Evolutionary conservation across 2,113 vertebrate species (phyloP), one percentile per base, ranked within the genome.

Genomic region (Eptesicus fuscus): DNA sequence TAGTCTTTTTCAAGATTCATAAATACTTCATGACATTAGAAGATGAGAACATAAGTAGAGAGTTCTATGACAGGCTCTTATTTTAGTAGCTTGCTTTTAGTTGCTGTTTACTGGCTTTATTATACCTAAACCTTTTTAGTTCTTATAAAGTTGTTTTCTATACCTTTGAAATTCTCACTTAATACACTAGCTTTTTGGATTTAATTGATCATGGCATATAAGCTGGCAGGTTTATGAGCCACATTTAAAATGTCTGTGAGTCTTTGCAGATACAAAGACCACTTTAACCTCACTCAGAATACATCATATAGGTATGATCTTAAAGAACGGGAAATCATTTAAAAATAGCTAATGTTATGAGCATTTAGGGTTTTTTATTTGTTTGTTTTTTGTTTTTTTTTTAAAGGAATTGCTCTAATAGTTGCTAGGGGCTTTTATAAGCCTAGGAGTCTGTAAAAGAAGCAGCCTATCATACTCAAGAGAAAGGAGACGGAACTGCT

Each of bases 41-140:
- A 84, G 11, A 93, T 90, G 67, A 84, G 20, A 90, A 28, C 30
- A 28, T 47, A 76, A 93, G 9, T 90, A 76, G 61, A 95, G 49
- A 94, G 44, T 90, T 65, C 56, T 82, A 2, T 59, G 61, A 49
- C 8, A 70, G 7, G 17, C 69, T 94, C 40, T 92, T 93, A 59
- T 92, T 23, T 92, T 93, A 65, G 49, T 70, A 35, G 10, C 89
- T 96, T 88, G 30, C 32, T 59, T 94, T 78, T 85, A 71, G 18
- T 93, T 93, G 14, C 74, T 85, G 2, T 80, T 63, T 69, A 59
- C 37, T 71, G 42, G 37, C n/a, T 95, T 95, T 91, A 56, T 51
- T 89, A 83, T 25, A 40, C 13, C 30, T 59, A 74, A 83, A 35
- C 37, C 28, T 30, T 13, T 49, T 95, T 56, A 78, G 28, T 76